These are phyloP conservation scores for Eutrigla gurnardus DNA, from an alignment of 2,797 vertebrate species.

Conservation along the genomic window DNA sequence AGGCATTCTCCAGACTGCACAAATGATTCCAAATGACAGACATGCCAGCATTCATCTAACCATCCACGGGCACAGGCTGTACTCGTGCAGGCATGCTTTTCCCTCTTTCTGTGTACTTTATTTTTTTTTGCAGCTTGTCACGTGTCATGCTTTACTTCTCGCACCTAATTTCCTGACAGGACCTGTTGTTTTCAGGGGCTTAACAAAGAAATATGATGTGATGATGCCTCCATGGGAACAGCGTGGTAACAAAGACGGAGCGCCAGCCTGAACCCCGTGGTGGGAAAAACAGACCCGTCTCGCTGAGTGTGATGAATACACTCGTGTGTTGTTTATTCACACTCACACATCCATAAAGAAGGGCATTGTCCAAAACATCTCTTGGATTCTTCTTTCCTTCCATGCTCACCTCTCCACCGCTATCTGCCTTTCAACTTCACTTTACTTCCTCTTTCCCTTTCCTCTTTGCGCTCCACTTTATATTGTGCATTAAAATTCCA, in stretches of 20 bases:
- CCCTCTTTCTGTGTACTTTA: background rate
- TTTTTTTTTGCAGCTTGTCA: conserved; percentile 22
- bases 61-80: background rate
- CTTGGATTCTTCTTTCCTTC: conserved; percentile 6
- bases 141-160: conserved; percentile 40
- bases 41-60: conserved; percentile 22
- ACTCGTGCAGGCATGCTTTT: background rate
- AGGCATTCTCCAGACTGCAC: conserved; percentile 44
- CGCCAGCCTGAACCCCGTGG: conserved; percentile 38
- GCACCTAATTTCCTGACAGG: conserved; percentile 47
- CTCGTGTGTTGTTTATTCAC: conserved; percentile 23
- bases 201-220: conserved; percentile 60
- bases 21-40: conserved; percentile 38
- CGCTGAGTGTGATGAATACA: conserved; percentile 59
- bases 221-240: conserved; percentile 13
- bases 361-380: conserved; percentile 19
- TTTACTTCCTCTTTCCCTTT: conserved; percentile 24
- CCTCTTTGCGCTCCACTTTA: conserved; percentile 31
- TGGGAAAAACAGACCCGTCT: conserved; percentile 47
- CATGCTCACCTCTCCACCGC: background rate
- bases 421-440: conserved; percentile 52
- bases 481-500: conserved; percentile 67
- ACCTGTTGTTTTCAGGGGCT: conserved; percentile 47
- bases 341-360: conserved; percentile 13
- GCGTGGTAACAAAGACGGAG: conserved; percentile 62